Percentiles rank a stretch among this genome's conserved stretches.
Conservation (phyloP, 1,140 invertebrate genomes). For the Macrotrachela quadricornifera region DNA sequence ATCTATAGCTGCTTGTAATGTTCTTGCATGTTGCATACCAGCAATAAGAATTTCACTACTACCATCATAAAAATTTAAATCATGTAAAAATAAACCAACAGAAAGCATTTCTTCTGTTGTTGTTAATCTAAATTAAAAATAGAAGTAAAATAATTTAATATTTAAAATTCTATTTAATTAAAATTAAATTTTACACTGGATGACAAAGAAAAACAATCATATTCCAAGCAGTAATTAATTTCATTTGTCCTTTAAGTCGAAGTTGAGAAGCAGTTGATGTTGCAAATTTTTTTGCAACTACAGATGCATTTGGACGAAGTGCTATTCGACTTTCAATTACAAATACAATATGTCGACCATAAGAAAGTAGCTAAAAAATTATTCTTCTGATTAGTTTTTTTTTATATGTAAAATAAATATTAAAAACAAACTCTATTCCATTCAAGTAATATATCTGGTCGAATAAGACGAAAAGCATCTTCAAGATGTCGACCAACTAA, state of each 20-base stretch:
- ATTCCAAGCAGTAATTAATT: conserved; percentile 51
- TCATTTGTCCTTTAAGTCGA: conserved; percentile 52
- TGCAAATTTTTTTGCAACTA: too few relatives aligned
- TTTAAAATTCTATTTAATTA: neutral
- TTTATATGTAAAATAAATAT: too few relatives aligned
- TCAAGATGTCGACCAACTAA: too few relatives aligned
- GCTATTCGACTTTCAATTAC: too few relatives aligned
- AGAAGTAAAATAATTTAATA: neutral
- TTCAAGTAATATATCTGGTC: too few relatives aligned
- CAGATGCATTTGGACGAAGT: too few relatives aligned
- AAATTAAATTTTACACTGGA: conserved; percentile 59
- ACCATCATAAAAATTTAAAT: conserved; percentile 60
- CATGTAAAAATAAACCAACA: conserved; percentile 55
- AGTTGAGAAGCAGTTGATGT: too few relatives aligned
- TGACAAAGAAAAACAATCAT: conserved; percentile 59
- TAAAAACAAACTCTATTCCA: too few relatives aligned
- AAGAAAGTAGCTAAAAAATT: too few relatives aligned
- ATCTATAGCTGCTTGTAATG: conserved; percentile 24
- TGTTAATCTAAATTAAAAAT: conserved; percentile 27
- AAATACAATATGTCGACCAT: too few relatives aligned
- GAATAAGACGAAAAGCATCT: too few relatives aligned
- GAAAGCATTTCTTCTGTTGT: conserved; percentile 55
- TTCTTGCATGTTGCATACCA: conserved; percentile 64
- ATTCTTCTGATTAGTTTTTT: too few relatives aligned
- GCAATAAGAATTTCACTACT: conserved; percentile 58